Evolutionary conservation across 2,113 vertebrate species (phyloP).

Genomic region (Xyliphius kryptos): DNA sequence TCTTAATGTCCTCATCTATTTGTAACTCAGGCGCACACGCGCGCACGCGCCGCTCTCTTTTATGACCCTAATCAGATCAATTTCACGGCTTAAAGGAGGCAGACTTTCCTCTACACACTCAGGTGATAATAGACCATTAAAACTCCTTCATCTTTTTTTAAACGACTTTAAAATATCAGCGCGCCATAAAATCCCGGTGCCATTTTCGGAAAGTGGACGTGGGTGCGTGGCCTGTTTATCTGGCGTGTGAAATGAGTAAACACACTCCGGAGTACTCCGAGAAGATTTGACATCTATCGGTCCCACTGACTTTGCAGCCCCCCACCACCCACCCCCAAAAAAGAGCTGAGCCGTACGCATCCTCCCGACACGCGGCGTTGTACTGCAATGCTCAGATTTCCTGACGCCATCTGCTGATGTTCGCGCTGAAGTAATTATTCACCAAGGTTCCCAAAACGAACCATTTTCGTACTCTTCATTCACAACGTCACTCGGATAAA

Average conservation of each 20-base stretch:
- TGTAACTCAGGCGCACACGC: slow-evolving; percentile 41
- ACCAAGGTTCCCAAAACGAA: no score
- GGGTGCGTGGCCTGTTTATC: slow-evolving; percentile 26
- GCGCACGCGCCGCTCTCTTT: slow-evolving; percentile 43
- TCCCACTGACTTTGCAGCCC: slow-evolving; percentile 9
- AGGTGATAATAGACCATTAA: slow-evolving; percentile 60
- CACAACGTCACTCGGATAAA: no score
- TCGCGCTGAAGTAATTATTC: no score
- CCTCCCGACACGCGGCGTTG: no score
- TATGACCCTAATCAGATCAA: slow-evolving; percentile 69
- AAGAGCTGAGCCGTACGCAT: neutral
- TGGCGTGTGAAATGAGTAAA: slow-evolving; percentile 26
- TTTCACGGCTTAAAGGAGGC: slow-evolving; percentile 62
- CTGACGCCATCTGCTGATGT: no score
- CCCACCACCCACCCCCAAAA: neutral
- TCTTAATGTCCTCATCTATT: slow-evolving; percentile 47
- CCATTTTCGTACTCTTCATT: no score
- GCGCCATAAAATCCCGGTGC: slow-evolving; percentile 28
- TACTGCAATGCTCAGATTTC: no score
- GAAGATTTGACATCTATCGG: slow-evolving; percentile 17
- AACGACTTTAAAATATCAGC: slow-evolving; percentile 13
- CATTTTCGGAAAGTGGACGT: slow-evolving; percentile 30
- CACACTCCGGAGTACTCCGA: neutral
- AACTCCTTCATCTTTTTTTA: slow-evolving; percentile 50
- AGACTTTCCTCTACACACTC: slow-evolving; percentile 47